A percentile compares a stretch with the other conserved stretches of the same genome.
Evolutionary conservation across 2,888 invertebrate species (phyloP).

Genomic region (Poecilobothrus nobilitatus): DNA sequence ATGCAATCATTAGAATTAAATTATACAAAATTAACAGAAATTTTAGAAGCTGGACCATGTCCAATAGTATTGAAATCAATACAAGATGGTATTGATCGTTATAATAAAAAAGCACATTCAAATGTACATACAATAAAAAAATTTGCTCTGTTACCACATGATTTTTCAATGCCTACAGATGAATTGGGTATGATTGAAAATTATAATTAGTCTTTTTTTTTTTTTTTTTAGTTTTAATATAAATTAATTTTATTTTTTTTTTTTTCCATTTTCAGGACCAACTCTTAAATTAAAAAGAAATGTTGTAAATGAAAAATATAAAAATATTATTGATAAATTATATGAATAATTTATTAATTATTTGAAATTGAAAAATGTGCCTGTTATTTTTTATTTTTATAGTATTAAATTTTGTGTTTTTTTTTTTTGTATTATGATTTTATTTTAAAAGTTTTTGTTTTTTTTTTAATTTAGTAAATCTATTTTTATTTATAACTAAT

Average conservation of each 20-base stretch:
- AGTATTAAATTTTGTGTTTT: too few relatives aligned
- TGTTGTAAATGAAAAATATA: constrained; percentile 66
- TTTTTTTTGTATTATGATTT: too few relatives aligned
- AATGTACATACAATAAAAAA: constrained; percentile 84
- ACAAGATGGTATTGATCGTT: constrained; percentile 65
- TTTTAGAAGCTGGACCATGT: constrained; percentile 53
- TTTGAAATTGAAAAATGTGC: too few relatives aligned
- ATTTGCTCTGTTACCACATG: constrained; percentile 69
- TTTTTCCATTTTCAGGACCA: constrained; percentile 50
- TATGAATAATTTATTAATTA: too few relatives aligned
- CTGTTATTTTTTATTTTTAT: too few relatives aligned
- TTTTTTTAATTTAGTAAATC: too few relatives aligned
- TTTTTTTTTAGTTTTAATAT: too few relatives aligned
- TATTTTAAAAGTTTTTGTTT: too few relatives aligned
- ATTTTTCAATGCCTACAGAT: constrained; percentile 76
- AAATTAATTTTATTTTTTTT: too few relatives aligned
- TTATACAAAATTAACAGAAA: constrained; percentile 60
- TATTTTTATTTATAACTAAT: too few relatives aligned
- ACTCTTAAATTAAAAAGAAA: constrained; percentile 78
- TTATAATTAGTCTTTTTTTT: constrained; percentile 13
- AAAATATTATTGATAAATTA: constrained; percentile 58
- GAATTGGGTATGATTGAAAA: constrained; percentile 51
- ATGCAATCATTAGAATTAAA: constrained; percentile 54
- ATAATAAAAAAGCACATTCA: constrained; percentile 71
- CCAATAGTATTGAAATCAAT: constrained; percentile 55